Base-by-base conservation (phyloP, 1,140 invertebrate genomes). In the Melitaea cinxia region DNA sequence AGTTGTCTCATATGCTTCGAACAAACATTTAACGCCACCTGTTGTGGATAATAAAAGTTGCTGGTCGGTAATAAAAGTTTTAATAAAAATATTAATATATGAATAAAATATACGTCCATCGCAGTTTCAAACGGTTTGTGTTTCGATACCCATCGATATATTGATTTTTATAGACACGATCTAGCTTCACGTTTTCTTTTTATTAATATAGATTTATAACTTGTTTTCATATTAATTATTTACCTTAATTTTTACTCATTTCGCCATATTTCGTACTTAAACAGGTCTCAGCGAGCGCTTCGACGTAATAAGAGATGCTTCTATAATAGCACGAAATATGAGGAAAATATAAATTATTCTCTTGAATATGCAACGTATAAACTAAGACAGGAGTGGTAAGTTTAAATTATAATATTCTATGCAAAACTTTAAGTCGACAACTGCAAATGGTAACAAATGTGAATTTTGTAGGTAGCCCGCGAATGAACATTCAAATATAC, bases 401-500 rank as follows among this genome's bases (percentile, higher is more conserved):
- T 57, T 68, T 57, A 68, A 66, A 66, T 66, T 68, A 55, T 69
- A 17, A 55, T 30, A 24, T 56, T 33, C 39, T 45, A 61, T 49
- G 23, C 24, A 45, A 54, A 57, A 57, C 59, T 65, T 58, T 19
- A 19, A 30, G 57, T 56, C 14, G 58, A 52, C 59, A 54, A 30
- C 49, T 63, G 26, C 21, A 30, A 64, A 69, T 65, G 35, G 17
- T 24, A 68, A 53, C 35, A 65, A 53, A 60, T 61, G 35, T 17
- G 63, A 62, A 61, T 70, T 52, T 65, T 10, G 54, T 62, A 56
- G 60, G 54, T 59, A 52, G 68, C 61, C 70, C 62, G 62, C 56
- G 66, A 69, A 78, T 80, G 81, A 78, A 74, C 69, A 67, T 63
- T 64, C 64, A 74, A 78, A 82, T n/a, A n/a, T n/a, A n/a, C n/a